These are phyloP conservation scores for Drosophila carrolli DNA, from an alignment of 1,140 invertebrate species.

Conservation along the genomic window DNA sequence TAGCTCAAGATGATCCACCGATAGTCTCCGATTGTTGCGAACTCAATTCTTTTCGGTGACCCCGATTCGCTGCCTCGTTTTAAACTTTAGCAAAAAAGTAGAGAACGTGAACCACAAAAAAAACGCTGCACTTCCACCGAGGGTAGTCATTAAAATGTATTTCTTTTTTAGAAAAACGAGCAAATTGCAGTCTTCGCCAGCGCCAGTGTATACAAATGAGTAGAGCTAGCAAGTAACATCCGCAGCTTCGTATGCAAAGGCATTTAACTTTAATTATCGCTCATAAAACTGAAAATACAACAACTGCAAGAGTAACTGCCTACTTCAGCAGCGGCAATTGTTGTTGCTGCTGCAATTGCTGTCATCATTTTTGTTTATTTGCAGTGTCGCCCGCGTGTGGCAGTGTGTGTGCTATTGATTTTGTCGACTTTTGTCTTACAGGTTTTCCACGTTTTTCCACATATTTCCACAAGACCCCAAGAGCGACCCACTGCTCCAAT, in stretches of 20 bases:
- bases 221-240: constrained; percentile 28
- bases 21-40: background rate
- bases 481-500: constrained; percentile 78
- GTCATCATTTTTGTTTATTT: constrained; percentile 41
- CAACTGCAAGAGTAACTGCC: constrained; percentile 32
- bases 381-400: constrained; percentile 21
- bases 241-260: constrained; percentile 27
- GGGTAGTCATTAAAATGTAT: constrained; percentile 44
- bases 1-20: background rate
- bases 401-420: constrained; percentile 49
- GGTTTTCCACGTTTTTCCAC: constrained; percentile 77
- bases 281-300: constrained; percentile 53
- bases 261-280: constrained; percentile 77
- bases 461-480: constrained; percentile 58
- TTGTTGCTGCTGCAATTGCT: constrained; percentile 26
- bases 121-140: background rate
- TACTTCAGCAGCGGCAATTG: constrained; percentile 31
- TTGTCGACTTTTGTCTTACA: constrained; percentile 64
- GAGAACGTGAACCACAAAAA: constrained; percentile 10
- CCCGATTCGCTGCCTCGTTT: constrained; percentile 11
- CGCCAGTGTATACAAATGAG: constrained; percentile 2
- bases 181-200: constrained; percentile 27
- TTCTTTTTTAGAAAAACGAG: constrained; percentile 20
- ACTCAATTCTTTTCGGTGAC: constrained; percentile 2
- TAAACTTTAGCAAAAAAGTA: constrained; percentile 2